Conservation (phyloP, 2,113 vertebrate species). For the Ursus arctos region DNA sequence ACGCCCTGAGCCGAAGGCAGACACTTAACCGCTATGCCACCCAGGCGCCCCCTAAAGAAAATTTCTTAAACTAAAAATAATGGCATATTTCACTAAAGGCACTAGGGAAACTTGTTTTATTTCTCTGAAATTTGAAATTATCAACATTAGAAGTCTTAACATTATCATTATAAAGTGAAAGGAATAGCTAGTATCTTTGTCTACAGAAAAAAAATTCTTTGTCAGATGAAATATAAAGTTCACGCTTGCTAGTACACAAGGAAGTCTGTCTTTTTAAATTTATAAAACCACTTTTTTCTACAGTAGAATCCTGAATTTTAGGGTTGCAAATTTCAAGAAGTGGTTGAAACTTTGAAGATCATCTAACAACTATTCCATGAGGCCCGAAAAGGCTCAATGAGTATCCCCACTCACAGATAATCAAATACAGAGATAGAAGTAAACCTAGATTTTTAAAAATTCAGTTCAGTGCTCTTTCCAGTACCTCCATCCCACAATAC, state of each 20-base stretch:
- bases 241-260: not conserved
- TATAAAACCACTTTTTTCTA: constrained; percentile 35
- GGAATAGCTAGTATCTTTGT: not conserved
- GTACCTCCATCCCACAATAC: not conserved
- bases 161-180: not conserved
- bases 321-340: not conserved
- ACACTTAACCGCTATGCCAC: too few species aligned
- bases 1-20: too few species aligned
- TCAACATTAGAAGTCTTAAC: not conserved
- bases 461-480: not conserved
- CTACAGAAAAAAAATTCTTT: not conserved
- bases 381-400: not conserved
- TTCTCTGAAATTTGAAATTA: constrained; percentile 25
- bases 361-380: not conserved
- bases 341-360: not conserved
- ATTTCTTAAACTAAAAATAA: constrained; percentile 15
- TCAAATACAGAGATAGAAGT: not conserved
- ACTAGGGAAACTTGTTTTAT: not conserved
- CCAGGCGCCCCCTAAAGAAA: not conserved
- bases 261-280: not conserved
- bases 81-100: not conserved
- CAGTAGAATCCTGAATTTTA: not conserved
- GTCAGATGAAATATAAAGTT: constrained; percentile 20
- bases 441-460: not conserved
- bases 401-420: not conserved